Evolutionary conservation across 2,113 vertebrate genomes (phyloP).

Genomic region (Sander lucioperca): DNA sequence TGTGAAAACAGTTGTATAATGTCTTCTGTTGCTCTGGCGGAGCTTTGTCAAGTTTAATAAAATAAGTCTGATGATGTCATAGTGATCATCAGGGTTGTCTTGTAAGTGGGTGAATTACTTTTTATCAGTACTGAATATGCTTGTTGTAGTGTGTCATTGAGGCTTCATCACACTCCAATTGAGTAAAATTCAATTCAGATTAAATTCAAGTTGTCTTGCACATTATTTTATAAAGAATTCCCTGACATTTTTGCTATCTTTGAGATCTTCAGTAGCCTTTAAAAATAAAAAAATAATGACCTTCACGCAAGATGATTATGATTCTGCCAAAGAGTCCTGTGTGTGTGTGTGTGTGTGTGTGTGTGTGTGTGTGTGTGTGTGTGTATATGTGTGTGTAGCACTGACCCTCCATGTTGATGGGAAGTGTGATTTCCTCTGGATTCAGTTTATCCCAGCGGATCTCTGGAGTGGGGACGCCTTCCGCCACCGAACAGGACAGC

Average conservation of each 20-base stretch:
- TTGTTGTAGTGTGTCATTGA: neutral
- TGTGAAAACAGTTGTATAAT: neutral
- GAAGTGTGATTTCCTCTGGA: constrained; percentile 76
- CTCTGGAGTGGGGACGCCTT: constrained; percentile 82
- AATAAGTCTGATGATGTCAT: neutral
- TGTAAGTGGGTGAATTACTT: neutral
- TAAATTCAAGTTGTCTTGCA: neutral
- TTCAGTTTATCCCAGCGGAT: constrained; percentile 85
- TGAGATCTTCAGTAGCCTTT: neutral
- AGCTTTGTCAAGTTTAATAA: neutral
- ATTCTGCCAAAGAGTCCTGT: neutral
- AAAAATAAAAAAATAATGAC: neutral
- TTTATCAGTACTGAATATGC: neutral
- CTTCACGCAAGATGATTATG: neutral
- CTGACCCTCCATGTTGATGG: constrained; percentile 82
- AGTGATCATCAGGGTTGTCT: neutral
- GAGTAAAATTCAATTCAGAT: neutral
- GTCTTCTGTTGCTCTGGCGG: neutral
- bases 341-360: too few relatives aligned
- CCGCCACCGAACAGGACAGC: constrained; percentile 81
- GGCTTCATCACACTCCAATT: neutral
- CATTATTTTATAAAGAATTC: neutral
- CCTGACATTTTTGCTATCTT: neutral
- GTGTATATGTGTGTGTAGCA: neutral
- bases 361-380: neutral